Evolutionary conservation across 2,888 invertebrate species (phyloP), one percentile per base, ranked within the genome.

Genomic region (Sarcophaga subvicina): DNA sequence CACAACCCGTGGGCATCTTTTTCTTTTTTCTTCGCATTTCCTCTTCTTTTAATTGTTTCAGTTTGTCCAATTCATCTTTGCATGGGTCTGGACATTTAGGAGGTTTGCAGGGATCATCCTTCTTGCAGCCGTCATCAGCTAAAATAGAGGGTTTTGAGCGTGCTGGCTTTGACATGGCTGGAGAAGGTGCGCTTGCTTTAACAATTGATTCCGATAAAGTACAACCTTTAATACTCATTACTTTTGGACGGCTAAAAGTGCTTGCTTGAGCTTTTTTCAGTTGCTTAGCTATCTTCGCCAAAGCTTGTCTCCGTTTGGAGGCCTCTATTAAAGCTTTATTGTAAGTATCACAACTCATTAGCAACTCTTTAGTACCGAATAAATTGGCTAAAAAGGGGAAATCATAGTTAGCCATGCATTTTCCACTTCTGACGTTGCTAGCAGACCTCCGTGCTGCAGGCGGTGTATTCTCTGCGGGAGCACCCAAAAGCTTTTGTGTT

Each of bases 321-420:
- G 89, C 89, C 63, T 89, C 89, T 27, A 72, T 62, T 11, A 89
- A 14, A 17, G 89, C 88, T 10, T 80, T 73, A 0, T 80, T 86
- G 47, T 90, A 90, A 4, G 88, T 88, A 64, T 89, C 85, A 54
- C 88, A 88, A 62, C 86, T 87, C 88, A 90, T 87, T 0, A 89
- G 83, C 3, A 69, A 76, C 22, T 81, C 22, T 25, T 82, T 67
- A 3, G 78, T 76, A 0, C 72, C 87, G 49, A 87, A 79, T 47
- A 87, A n/a, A 67, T 84, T 84, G 4, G 75, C 47, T 11, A 87
- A 66, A 64, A 71, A 70, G 0, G 87, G 84, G 54, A 63, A 87
- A 60, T 84, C 67, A 47, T 79, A 82, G n/a, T 81, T 73, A 14
- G 83, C 47, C 64, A 66, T 67, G 70, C 37, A 63, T 64, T 80